Evolutionary conservation across 2,113 vertebrate species (phyloP), one percentile per base, ranked within the genome.

Genomic region (Microcebus griseorufus): DNA sequence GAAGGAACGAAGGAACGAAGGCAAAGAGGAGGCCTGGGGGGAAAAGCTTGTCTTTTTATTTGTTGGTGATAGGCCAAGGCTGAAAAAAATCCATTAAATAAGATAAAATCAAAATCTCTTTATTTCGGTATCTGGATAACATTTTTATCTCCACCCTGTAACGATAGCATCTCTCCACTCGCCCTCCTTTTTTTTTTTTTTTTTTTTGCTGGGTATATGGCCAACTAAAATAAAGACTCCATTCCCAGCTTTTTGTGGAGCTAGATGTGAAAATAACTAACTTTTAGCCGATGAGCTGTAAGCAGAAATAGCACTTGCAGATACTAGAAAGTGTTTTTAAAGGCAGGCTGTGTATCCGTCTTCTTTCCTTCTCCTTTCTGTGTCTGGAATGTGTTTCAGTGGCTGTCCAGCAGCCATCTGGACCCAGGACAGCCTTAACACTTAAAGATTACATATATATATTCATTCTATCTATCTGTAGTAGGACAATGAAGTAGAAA

Each of bases 141-240:
- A 93, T 45, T 88, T 97, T 73, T 69, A 48, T 62, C 85, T 76
- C 73, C 39, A 25, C 58, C 34, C 25, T 93, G 6, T 80, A 64
- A 45, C 81, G 94, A 22, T 88, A 22, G 45, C 65, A 32, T 9
- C 53, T 55, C 53, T 55, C 53, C 20, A 23, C 10, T 39, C 39
- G 5, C 53, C 17, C 53, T 55, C 17, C 73, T 73, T 80, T 42
- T 45, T 45, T 37, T 58, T n/a, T 79, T 73, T 80, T 37, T 58
- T n/a, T 79, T 73, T 80, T 75, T 48, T 16, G 10, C 60, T 69
- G 12, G n/a, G 13, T 69, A 55, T 80, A 60, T 84, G 64, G 60
- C 76, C 90, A 96, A 78, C 42, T 48, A 93, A 96, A 95, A 83
- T 75, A 92, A 88, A 93, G 42, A 58, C 29, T 64, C 3, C 8